These are phyloP conservation scores for Actias luna DNA, from an alignment of 2,888 invertebrate genomes.

Conservation along the genomic window DNA sequence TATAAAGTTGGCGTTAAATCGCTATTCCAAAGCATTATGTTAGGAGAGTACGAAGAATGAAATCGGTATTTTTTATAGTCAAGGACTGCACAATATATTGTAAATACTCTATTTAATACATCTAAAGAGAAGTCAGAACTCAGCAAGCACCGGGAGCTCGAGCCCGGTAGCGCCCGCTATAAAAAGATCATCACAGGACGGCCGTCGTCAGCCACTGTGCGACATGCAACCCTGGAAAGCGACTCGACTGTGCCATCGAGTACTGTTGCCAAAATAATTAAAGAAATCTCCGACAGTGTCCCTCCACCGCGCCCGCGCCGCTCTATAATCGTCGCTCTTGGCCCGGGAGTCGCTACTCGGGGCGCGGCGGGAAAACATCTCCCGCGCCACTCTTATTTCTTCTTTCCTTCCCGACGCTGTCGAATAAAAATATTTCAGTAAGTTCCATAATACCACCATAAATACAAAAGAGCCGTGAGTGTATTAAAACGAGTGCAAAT, in stretches of 20 bases:
- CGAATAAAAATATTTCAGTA: constrained; percentile 74
- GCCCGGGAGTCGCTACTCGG: constrained; percentile 82
- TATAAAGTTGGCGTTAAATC: not conserved
- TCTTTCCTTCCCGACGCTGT: constrained; percentile 82
- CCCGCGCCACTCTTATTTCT: constrained; percentile 82
- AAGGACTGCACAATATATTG: constrained; percentile 18
- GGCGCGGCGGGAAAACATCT: constrained; percentile 82
- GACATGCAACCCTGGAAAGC: constrained; percentile 82
- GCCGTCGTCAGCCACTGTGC: constrained; percentile 69
- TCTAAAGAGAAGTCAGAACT: constrained; percentile 54
- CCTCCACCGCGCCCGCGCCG: constrained; percentile 84
- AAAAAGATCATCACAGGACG: constrained; percentile 80
- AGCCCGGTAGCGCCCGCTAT: constrained; percentile 79
- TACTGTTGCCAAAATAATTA: constrained; percentile 90
- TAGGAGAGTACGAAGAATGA: not conserved
- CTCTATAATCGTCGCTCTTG: constrained; percentile 82
- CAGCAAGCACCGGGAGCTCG: constrained; percentile 64
- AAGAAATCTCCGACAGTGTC: constrained; percentile 85
- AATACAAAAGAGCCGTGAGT: constrained; percentile 61
- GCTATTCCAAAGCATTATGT: constrained; percentile 7
- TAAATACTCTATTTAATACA: constrained; percentile 46
- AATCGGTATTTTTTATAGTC: not conserved
- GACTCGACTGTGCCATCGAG: constrained; percentile 80
- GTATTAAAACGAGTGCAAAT: constrained; percentile 59
- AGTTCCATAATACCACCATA: constrained; percentile 60